These are phyloP conservation scores for Dissostichus mawsoni DNA, from an alignment of 2,113 vertebrate species.

Conservation along the genomic window DNA sequence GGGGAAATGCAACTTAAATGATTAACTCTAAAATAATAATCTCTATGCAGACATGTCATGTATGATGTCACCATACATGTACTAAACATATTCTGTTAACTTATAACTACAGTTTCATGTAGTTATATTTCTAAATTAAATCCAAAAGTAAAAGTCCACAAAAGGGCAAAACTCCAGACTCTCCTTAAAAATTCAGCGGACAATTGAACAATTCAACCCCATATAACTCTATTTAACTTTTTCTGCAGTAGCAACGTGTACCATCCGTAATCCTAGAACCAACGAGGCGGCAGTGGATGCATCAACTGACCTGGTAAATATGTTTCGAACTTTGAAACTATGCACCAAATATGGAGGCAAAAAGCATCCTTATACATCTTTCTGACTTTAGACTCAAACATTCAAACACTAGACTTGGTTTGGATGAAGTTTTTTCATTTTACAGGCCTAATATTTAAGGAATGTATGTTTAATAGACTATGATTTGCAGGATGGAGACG, in stretches of 20 bases:
- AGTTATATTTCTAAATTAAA: no score
- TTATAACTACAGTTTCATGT: no score
- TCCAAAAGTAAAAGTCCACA: no score
- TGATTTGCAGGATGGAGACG: slow-evolving; percentile 3
- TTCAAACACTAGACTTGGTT: background rate
- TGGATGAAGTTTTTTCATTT: background rate
- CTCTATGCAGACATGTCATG: background rate
- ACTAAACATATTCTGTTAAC: no score
- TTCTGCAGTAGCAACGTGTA: background rate
- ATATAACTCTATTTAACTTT: background rate
- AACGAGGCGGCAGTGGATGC: background rate
- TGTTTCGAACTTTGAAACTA: background rate
- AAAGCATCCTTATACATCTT: background rate
- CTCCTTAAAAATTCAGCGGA: no score
- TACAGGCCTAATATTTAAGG: no score
- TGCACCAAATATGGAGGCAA: background rate
- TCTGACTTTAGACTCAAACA: background rate
- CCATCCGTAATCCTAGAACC: background rate
- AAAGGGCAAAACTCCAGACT: no score
- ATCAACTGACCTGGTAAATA: slow-evolving; percentile 10
- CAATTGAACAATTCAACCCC: background rate
- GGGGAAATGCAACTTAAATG: background rate
- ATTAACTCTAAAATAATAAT: background rate
- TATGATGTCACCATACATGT: background rate
- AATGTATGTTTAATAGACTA: background rate